phyloP scores from a whole-genome alignment of 1,140 invertebrate species.

The Anastatus disparis region DNA sequence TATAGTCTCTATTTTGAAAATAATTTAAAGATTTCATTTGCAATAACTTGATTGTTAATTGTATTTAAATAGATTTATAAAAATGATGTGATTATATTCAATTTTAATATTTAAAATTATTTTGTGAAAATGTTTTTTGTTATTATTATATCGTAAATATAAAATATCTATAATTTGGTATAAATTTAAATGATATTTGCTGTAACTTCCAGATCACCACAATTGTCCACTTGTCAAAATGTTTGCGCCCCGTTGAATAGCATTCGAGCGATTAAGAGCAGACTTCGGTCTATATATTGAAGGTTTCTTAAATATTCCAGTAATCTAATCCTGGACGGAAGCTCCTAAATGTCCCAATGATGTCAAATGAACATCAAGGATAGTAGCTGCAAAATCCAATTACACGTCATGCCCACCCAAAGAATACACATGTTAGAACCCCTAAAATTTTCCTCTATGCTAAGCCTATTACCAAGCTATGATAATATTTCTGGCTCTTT shows the following conservation, averaged over 20 bases:
- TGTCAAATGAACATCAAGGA: constrained; percentile 65
- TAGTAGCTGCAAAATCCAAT: constrained; percentile 59
- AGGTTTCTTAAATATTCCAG: constrained; percentile 49
- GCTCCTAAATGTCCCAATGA: constrained; percentile 56
- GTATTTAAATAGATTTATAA: no score
- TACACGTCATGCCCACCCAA: constrained; percentile 40
- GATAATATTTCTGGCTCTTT: constrained; percentile 58
- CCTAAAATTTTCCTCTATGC: constrained; percentile 26
- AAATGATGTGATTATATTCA: no score
- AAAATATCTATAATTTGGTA: neutral
- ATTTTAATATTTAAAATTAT: no score
- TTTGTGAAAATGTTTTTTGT: no score
- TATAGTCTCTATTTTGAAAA: no score
- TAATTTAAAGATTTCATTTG: no score
- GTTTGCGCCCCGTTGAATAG: constrained; percentile 3
- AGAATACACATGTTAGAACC: constrained; percentile 48
- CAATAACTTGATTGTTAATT: no score
- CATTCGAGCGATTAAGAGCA: neutral
- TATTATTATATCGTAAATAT: no score
- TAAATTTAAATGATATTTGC: neutral
- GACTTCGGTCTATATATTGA: constrained; percentile 7
- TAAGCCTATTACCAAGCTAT: constrained; percentile 60
- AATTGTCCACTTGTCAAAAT: no score
- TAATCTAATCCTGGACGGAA: constrained; percentile 52
- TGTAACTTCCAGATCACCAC: no score